Conservation (phyloP, 2,113 vertebrate species). For the Petroica traversi region DNA sequence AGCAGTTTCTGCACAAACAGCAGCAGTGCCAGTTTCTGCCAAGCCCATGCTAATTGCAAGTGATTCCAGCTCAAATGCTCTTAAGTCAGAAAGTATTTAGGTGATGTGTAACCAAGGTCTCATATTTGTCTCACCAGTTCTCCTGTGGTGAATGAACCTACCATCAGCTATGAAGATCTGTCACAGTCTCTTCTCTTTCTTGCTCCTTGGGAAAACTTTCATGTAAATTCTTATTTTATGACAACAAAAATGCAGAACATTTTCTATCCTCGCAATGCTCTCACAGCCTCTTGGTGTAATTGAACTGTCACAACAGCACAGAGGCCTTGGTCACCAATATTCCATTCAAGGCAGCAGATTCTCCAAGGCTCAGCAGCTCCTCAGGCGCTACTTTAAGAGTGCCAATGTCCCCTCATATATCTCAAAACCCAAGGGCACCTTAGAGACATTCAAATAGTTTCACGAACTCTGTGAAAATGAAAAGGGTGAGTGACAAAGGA, state of each 20-base stretch:
- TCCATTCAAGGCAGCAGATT: background rate
- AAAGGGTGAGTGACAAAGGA: background rate
- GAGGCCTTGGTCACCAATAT: background rate
- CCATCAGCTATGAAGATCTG: background rate
- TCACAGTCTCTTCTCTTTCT: background rate
- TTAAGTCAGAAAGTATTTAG: background rate
- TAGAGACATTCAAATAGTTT: background rate
- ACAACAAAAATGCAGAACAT: background rate
- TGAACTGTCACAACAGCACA: background rate
- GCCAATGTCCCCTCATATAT: background rate
- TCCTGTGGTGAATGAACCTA: background rate
- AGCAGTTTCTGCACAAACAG: conserved; percentile 15
- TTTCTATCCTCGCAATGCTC: fast-evolving
- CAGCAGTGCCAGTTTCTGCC: conserved; percentile 44
- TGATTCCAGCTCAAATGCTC: background rate
- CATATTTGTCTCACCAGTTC: background rate
- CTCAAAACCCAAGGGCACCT: background rate
- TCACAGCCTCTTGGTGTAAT: background rate
- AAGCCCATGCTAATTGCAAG: conserved; percentile 35
- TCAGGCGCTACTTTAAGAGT: background rate
- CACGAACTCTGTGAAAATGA: background rate
- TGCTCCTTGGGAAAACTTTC: background rate
- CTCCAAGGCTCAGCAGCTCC: background rate
- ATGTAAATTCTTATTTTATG: background rate
- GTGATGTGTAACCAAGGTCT: background rate